Percentiles rank a stretch among this genome's conserved stretches.
phyloP scores from a whole-genome alignment of 2,888 invertebrate species.

The Arrhopalites spinosus region DNA sequence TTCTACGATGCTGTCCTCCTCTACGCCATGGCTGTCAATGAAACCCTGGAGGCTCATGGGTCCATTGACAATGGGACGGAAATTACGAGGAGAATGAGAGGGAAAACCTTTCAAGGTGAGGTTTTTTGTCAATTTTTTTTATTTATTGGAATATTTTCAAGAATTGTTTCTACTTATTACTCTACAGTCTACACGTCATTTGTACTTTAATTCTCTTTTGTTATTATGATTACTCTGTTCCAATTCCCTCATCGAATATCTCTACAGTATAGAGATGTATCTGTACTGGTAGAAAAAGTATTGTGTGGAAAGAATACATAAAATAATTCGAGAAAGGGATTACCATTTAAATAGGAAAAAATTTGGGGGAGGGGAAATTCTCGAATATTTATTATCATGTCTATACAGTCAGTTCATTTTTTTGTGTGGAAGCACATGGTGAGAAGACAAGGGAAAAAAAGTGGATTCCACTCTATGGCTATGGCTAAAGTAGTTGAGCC shows the following conservation, averaged over 20 bases:
- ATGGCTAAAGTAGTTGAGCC: no score
- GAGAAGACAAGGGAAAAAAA: no score
- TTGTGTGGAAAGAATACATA: background rate
- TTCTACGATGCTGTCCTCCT: constrained; percentile 95
- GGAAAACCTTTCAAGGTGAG: constrained; percentile 79
- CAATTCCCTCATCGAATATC: background rate
- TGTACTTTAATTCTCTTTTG: background rate
- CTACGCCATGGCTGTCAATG: constrained; percentile 88
- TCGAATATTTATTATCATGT: no score
- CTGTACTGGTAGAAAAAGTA: no score
- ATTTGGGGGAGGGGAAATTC: no score
- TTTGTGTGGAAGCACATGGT: no score
- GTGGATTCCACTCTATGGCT: no score
- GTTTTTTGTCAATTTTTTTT: background rate
- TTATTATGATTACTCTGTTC: background rate
- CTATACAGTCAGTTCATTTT: no score
- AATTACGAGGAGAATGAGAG: constrained; percentile 84
- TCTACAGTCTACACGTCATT: background rate
- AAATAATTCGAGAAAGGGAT: background rate
- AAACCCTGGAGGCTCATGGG: constrained; percentile 69
- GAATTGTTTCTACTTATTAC: background rate
- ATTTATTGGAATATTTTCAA: background rate
- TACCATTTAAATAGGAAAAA: no score
- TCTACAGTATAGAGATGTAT: no score
- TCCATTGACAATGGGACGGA: constrained; percentile 77